A percentile compares a stretch with the other conserved stretches of the same genome.
Evolutionary conservation across 1,140 invertebrate species (phyloP).

Genomic region (Ceratosolen fusciceps): DNA sequence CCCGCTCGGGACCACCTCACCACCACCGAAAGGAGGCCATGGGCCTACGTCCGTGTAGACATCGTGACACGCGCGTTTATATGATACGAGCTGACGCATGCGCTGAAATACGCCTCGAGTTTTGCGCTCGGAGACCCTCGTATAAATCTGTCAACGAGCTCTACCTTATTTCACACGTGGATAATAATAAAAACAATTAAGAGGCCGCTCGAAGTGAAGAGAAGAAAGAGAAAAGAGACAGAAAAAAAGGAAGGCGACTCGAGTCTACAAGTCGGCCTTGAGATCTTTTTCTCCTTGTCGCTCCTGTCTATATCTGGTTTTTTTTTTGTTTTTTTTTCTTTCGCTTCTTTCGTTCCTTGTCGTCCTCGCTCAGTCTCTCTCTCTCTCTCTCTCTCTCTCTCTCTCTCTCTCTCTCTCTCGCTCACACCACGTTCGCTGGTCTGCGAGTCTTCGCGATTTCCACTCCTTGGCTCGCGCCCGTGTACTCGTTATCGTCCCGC

Average conservation of each 20-base stretch:
- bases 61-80: neutral
- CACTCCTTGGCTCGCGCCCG: neutral
- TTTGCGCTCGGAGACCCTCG: constrained; percentile 3
- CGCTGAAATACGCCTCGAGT: constrained; percentile 33
- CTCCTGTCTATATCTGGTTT: neutral
- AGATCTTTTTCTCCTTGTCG: neutral
- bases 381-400: neutral
- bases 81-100: constrained; percentile 20
- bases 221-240: too few relatives aligned
- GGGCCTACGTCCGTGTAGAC: neutral
- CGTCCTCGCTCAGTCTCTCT: neutral
- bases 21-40: too few relatives aligned
- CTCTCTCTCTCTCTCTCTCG: too few relatives aligned
- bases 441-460: too few relatives aligned
- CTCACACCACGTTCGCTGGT: too few relatives aligned
- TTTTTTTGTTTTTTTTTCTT: neutral
- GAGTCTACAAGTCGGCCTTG: constrained; percentile 18
- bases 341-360: neutral
- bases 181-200: constrained; percentile 49
- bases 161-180: constrained; percentile 35
- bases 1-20: too few relatives aligned
- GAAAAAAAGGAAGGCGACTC: neutral
- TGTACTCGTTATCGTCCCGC: constrained; percentile 48
- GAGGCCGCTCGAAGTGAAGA: too few relatives aligned
- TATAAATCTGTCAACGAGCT: constrained; percentile 45